Conservation (phyloP, 2,797 vertebrate genomes). For the Chloroceryle inda region DNA sequence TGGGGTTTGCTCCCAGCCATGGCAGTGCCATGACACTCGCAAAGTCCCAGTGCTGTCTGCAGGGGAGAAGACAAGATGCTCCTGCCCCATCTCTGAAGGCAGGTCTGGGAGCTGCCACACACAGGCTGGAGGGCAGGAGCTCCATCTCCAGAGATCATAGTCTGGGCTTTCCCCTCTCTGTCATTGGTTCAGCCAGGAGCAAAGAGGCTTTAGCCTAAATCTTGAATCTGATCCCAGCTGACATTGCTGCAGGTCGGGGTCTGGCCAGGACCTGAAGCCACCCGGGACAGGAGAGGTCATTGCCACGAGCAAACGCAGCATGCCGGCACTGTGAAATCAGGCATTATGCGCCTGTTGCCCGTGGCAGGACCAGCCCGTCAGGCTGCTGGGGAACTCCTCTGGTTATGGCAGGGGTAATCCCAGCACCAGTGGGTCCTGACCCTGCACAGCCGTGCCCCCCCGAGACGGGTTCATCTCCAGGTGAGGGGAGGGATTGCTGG, state of each 20-base stretch:
- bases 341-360: constrained; percentile 31
- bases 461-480: constrained; percentile 47
- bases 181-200: neutral
- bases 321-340: constrained; percentile 17
- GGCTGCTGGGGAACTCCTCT: neutral
- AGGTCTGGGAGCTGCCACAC: neutral
- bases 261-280: neutral
- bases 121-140: neutral
- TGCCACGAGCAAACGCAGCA: neutral
- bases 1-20: neutral
- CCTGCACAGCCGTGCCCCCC: neutral
- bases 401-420: neutral
- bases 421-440: neutral
- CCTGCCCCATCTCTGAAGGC: neutral
- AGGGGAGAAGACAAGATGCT: neutral
- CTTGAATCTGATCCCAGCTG: neutral
- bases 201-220: neutral
- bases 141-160: neutral
- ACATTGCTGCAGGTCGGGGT: neutral
- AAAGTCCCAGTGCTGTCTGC: neutral
- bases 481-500: constrained; percentile 16
- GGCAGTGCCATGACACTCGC: neutral
- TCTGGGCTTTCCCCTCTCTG: neutral
- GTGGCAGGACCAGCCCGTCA: neutral
- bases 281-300: neutral